Conservation (phyloP, 1,140 invertebrate genomes). For the Matsumurasca onukii region DNA sequence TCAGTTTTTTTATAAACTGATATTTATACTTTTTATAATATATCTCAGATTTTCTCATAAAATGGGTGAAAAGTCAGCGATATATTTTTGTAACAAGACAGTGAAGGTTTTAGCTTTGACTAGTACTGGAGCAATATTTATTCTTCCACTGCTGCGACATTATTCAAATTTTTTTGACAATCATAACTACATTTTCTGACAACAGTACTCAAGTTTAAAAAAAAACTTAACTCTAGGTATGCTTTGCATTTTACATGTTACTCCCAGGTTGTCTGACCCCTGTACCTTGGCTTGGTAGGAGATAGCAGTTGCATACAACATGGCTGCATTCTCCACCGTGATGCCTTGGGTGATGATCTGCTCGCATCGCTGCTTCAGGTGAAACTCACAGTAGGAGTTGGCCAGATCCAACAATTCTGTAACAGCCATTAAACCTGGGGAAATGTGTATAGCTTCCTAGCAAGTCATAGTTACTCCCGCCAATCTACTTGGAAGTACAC, state of each 20-base stretch:
- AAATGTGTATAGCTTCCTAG: not conserved
- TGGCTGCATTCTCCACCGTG: constrained; percentile 62
- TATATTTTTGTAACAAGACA: too few species aligned
- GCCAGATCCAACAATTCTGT: constrained; percentile 63
- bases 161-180: too few species aligned
- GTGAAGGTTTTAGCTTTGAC: too few species aligned
- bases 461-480: not conserved
- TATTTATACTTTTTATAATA: too few species aligned
- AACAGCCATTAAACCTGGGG: too few species aligned
- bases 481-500: not conserved
- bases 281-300: constrained; percentile 65
- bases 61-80: too few species aligned
- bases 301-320: constrained; percentile 65
- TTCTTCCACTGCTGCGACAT: too few species aligned
- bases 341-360: constrained; percentile 63
- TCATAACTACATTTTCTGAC: too few species aligned
- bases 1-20: not conserved
- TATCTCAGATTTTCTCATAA: too few species aligned
- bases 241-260: not conserved
- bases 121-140: too few species aligned
- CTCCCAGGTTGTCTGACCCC: too few species aligned
- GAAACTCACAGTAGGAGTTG: constrained; percentile 65
- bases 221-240: not conserved
- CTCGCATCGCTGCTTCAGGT: constrained; percentile 59
- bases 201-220: not conserved